Conservation (phyloP, 2,797 vertebrate genomes). For the Heliangelus exortis region DNA sequence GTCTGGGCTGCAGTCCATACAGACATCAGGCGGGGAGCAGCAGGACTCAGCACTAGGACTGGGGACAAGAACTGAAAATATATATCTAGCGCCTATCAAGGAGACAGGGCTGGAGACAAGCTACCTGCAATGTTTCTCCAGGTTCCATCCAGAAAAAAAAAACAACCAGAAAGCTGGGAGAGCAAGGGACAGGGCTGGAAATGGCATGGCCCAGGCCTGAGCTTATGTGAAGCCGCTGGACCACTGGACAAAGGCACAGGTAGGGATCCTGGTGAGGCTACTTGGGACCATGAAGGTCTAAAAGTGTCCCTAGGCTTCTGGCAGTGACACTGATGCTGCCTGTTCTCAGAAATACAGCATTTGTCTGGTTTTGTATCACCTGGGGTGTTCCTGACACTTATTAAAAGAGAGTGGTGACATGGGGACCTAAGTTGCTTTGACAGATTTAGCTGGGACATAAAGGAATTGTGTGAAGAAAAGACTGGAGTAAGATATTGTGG, state of each 20-base stretch:
- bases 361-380: background rate
- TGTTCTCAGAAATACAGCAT: background rate
- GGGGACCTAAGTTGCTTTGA: background rate
- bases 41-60: background rate
- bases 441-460: background rate
- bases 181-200: background rate
- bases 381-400: background rate
- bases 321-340: background rate
- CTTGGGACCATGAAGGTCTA: background rate
- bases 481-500: background rate
- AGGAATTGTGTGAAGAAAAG: background rate
- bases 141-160: background rate
- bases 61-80: background rate
- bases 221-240: background rate
- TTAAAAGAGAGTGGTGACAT: background rate
- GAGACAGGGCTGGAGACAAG: background rate
- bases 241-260: background rate
- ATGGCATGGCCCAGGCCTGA: background rate
- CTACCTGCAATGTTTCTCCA: background rate
- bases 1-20: background rate
- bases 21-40: background rate
- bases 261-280: background rate
- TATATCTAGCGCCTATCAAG: background rate
- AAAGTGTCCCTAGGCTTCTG: background rate
- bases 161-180: background rate